Evolutionary conservation across 2,797 vertebrate species (phyloP), one percentile per base, ranked within the genome.

Genomic region (Stomatorhinus walkeri): DNA sequence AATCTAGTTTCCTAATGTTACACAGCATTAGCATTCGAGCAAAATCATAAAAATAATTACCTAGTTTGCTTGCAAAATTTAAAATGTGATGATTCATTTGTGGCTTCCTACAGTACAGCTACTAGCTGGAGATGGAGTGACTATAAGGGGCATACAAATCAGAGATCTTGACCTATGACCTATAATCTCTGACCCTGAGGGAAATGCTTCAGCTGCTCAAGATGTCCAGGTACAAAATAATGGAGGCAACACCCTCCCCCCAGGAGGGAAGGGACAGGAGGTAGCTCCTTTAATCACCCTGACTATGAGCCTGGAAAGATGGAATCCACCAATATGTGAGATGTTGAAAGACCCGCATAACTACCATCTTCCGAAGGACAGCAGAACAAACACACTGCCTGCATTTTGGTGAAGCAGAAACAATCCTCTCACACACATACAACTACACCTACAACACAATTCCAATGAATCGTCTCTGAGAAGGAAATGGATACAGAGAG

Each of bases 201-300:
- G 85, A 59, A 87, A 87, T 24, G 14, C n/a, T 49, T 52, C 52
- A 56, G 49, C 85, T 79, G 72, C 72, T 43, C 72, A 79, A 79
- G 36, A 79, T 40, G 72, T 79, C 32, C 72, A 79, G 72, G 72
- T 79, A 79, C 72, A 43, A 43, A 79, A 36, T 36, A 43, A 40
- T 19, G 72, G 32, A 79, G 72, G 72, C 14, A 19, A 9, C 36
- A 1, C 24, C 36, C 43, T 14, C 72, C 43, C 32, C 72, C 14
- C 32, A 79, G 72, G 28, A 79, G 36, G 72, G 72, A 79, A 40
- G 6, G 72, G 4, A 79, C 72, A 79, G 36, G 16, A 43, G 72
- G 72, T 0, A 43, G 14, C 72, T 40, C 72, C 14, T 79, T 43
- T 40, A 79, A 79, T 79, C 72, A 79, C 6, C 72, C 36, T 43